Base-by-base conservation (phyloP, 2,888 invertebrate genomes). In the Mesochorus sp. region DNA sequence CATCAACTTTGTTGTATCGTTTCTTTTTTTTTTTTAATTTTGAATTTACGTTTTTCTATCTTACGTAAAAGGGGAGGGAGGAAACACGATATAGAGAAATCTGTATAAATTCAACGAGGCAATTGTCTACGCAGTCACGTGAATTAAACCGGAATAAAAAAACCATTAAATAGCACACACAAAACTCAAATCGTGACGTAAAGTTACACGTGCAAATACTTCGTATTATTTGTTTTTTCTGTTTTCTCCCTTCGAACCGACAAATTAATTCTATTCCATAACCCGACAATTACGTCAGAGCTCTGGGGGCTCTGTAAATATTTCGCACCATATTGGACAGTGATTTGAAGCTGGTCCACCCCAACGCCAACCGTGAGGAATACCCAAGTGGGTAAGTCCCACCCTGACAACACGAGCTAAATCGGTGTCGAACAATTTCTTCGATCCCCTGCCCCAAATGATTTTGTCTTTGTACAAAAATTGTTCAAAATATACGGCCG, bases 331-430 rank as follows among this genome's bases (percentile, higher is more conserved):
- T 1, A 96, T 91, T 0, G 96, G 97, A 84, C 94, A 95, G 89
- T 94, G 94, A 37, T 94, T 94, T 24, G 95, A 95, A 0, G 94
- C 95, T 0, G 94, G 93, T 0, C 96, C 97, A 8, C 96, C 96
- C 96, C 96, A 96, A 14, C 93, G 93, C 96, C 96, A 96, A 2
- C 95, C 96, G n/a, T 94, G 93, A 0, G 96, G 96, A 80, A 97
- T 96, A 55, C 96, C 95, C 64, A 96, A 91, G 86, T 96, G 96
- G 73, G 94, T 94, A 44, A 96, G 91, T 0, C 96, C 96, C 12
- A 94, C 93, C 61, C 93, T 92, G 39, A 96, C 92, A n/a, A 94
- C 93, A 3, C 94, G 95, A 49, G 93, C 91, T 68, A 92, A 88
- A 0, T 94, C 94, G 77, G 94, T 94, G 82, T 81, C 62, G 24